These are phyloP conservation scores for Nebria brevicollis DNA, from an alignment of 2,888 invertebrate genomes.

Conservation along the genomic window DNA sequence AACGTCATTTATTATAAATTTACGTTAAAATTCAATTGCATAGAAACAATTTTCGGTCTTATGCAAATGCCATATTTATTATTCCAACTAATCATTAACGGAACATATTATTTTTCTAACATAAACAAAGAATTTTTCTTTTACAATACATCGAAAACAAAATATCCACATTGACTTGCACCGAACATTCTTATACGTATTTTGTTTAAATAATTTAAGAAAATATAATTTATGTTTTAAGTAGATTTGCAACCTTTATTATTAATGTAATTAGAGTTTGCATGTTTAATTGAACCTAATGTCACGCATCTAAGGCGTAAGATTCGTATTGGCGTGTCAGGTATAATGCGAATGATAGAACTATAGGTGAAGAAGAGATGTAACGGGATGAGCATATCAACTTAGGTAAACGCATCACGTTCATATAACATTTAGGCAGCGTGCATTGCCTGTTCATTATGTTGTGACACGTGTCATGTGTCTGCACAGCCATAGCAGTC, in stretches of 20 bases:
- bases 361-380: background rate
- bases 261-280: background rate
- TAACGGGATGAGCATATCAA: background rate
- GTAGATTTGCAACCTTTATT: background rate
- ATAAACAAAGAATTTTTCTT: too few relatives aligned
- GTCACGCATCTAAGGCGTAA: background rate
- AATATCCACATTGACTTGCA: too few relatives aligned
- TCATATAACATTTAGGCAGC: slow-evolving; percentile 26
- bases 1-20: slow-evolving; percentile 1
- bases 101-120: background rate
- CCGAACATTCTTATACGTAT: too few relatives aligned
- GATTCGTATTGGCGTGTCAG: background rate
- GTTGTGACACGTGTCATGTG: slow-evolving; percentile 27
- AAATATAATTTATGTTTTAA: too few relatives aligned
- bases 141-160: too few relatives aligned
- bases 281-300: background rate
- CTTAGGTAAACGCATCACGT: slow-evolving; percentile 14
- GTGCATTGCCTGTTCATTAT: slow-evolving; percentile 31
- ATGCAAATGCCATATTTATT: background rate
- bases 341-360: background rate
- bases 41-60: background rate
- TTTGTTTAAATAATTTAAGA: too few relatives aligned
- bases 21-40: background rate
- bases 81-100: background rate
- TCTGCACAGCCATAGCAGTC: slow-evolving; percentile 8